Evolutionary conservation across 1,140 invertebrate genomes (phyloP), one percentile per base, ranked within the genome.

Genomic region (Bombyx mandarina): DNA sequence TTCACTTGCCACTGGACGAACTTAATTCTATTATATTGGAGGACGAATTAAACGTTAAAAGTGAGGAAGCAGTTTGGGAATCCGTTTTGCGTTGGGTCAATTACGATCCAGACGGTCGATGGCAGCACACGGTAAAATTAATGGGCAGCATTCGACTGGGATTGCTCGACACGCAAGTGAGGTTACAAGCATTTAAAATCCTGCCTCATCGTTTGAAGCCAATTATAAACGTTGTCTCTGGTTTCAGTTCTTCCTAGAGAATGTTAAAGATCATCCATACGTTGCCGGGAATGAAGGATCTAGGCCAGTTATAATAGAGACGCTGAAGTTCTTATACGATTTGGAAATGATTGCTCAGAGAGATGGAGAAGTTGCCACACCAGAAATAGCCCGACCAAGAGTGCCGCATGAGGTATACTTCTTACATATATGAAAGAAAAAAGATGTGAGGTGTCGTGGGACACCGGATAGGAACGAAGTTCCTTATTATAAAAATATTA

Each of bases 81-180:
- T 81, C 88, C 26, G 87, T 89, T 45, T 62, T 90, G 48, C 89
- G 89, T 49, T 91, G 90, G 90, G 90, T 90, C 44, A 89, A 90
- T 60, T 83, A 90, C 49, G 91, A 94, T 69, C 89, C 91, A 0
- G 87, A 90, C n/a, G 77, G 74, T 6, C 89, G 94, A 7, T 92
- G 91, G 73, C 69, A 87, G 42, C 82, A 93, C 64, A 93, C 96
- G 6, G 91, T 93, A 0, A 89, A 91, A 43, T 80, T 98, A 1
- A 93, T 98, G 90, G 91, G 91, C 46, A 93, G 93, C 56, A 93
- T 96, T 62, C 90, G 96, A 18, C 89, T 97, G 2, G 96, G 96
- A 6, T 87, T 98, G 1, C 88, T 98, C 67, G 94, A 96, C 56
- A 96, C 94, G 0, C 92, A 95, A 82, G 90, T 90, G 63, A 72